Evolutionary conservation across 2,797 vertebrate genomes (phyloP), one percentile per base, ranked within the genome.

Genomic region (Otolemur crassicaudatus): DNA sequence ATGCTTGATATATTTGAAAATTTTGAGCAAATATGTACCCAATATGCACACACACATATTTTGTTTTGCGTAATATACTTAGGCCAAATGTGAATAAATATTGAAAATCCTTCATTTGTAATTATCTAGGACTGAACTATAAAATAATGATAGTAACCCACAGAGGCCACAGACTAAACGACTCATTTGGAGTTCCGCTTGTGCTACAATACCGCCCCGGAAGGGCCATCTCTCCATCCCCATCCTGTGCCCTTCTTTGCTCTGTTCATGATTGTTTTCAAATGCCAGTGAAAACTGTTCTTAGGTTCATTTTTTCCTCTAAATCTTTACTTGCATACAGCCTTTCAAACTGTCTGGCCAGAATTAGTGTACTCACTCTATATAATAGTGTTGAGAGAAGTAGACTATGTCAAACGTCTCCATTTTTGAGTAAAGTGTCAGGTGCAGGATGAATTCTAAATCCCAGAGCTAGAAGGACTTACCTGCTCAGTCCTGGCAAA

Each of bases 371-470:
- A 63, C 67, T 73, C 17, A 9, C 25, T 92, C 46, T 77, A 46
- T 4, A 34, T 16, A 67, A 61, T 40, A 61, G n/a, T 5, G 0
- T 40, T 83, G 76, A 67, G 17, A 87, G 76, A 69, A 20, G 25
- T 7, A 79, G 9, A 40, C 7, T 49, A 29, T 10, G 56, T 8
- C 31, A 75, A 46, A 73, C 1, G 25, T n/a, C 25, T 67, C 40
- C 40, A 29, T 95, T 91, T 58, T 53, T 11, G 43, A 70, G 13
- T 34, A 91, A 95, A 94, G 70, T 56, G 13, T 61, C 46, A 83
- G 19, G 37, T 53, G 6, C n/a, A 92, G 34, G 58, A 94, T 69
- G 34, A 92, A 60, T 34, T 10, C 40, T 49, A 65, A 95, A 75
- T 4, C 8, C 7, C 27, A 58, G 29, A 76, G 17, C 29, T 13